Base-by-base conservation (phyloP, 2,113 vertebrate genomes). In the Ptilonorhynchus violaceus region DNA sequence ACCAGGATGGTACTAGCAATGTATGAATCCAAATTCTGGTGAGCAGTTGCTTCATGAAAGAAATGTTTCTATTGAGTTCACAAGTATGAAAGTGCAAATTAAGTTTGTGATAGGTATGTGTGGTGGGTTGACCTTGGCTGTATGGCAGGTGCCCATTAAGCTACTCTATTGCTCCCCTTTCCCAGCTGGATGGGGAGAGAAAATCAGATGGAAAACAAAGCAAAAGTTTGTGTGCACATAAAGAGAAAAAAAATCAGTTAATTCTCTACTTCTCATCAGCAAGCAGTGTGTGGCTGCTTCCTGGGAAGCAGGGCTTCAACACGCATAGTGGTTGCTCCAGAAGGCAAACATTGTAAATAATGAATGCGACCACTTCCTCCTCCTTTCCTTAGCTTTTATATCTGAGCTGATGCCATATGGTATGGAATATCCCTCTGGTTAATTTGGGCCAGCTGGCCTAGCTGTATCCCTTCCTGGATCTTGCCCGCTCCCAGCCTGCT, bases 151-250 rank as follows among this genome's bases (percentile, higher is more conserved):
- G 12, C 6, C 39, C 28, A 39, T 33, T 33, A 60, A 60, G 28
- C 55, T 33, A 8, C 9, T 62, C 22, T 69, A 28, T 37, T 0
- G 0, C 22, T 68, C 37, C 22, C 33, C 8, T 27, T 60, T 33
- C 18, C 39, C 46, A 69, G 55, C 22, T 60, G 64, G 27, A 37
- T 22, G 33, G 63, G 33, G 33, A 69, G 33, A 78, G 46, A 77
- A 60, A 77, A 53, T 23, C 52, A 69, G 33, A 10, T 60, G 37
- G 18, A 77, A 60, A 33, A 19, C 18, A 52, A 85, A 85, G 5
- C 25, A 35, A 25, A 58, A 44, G 8, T 30, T 19, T 4, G 6
- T 0, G 0, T 37, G 37, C 50, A 25, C 37, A 52, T 25, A 37
- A 31, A 68, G 37, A 58, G 16, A 5, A 11, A 35, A 67, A 67